Evolutionary conservation across 2,113 vertebrate genomes (phyloP), one percentile per base, ranked within the genome.

Genomic region (Gambusia affinis): DNA sequence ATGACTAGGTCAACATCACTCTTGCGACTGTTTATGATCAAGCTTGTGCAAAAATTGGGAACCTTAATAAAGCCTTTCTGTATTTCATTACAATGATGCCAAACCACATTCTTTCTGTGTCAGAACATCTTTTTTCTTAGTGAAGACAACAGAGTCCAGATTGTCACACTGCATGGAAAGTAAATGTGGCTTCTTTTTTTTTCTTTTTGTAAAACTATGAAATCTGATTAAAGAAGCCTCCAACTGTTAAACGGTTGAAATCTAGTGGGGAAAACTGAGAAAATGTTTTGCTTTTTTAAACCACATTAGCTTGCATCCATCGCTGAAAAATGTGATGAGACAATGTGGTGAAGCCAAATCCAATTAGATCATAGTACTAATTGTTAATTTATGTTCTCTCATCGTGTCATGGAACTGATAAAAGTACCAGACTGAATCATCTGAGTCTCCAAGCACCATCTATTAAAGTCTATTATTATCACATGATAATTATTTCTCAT

Each of bases 21-120:
- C 8, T 51, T 24, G 11, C 29, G 31, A 39, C 69, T 71, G 57
- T 71, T 57, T 71, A 15, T 8, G 27, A 70, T 70, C 39, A 61
- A 28, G 33, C 28, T 3, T 11, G 12, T 8, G 4, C 12, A 70
- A 60, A 60, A 27, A 17, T n/a, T 71, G 24, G 24, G 4, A 70
- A 39, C 12, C 69, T 39, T 24, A 60, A 33, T 70, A 33, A 54
- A 69, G 29, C 24, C 19, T 12, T 33, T 51, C 14, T 69, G 17
- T 54, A 29, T 33, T 54, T 33, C 67, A 51, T 10, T 12, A 12
- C 12, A 33, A 27, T 11, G 14, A 60, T 28, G 57, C 33, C 54
- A 60, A 39, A 39, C 33, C 15, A 37, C 68, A 61, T 28, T 60
- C 15, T 51, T 62, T 31, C n/a, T 30, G 8, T 51, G 24, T 27